Evolutionary conservation across 2,113 vertebrate species (phyloP), one percentile per base, ranked within the genome.

Genomic region (Corythoichthys intestinalis): DNA sequence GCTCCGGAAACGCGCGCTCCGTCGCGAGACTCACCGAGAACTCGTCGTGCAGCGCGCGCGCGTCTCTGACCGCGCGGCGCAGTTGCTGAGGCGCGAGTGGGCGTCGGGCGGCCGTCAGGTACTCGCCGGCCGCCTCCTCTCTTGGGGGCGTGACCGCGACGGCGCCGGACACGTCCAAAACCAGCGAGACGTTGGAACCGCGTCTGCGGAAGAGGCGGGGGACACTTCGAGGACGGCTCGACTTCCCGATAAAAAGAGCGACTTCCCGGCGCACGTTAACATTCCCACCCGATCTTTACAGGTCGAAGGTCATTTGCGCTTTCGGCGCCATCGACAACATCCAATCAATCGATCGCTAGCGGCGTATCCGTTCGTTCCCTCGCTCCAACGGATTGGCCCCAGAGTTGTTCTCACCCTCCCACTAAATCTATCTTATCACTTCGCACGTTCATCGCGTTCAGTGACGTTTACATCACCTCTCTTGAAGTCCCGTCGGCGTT

Each of bases 161-260:
- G 12, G 86, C 60, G 13, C 83, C 84, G 0, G 93, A 95, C 96
- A 98, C 97, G 84, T 99, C 97, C 91, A 98, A 59, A 12, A 96
- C 96, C 77, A 98, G 90, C 1, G 96, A 98, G 3, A 98, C 96
- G 1, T 99, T 99, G 38, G 96, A 98, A 44, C 97, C 96, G 61
- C 97, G 93, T 74, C 97, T 98, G 56, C 58, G 53, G 62, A 37
- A 8, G 46, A 54, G 4, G 28, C 54, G 9, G 41, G 8, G 39
- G 4, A 34, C 4, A 2, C 28, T 7, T 50, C 41, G n/a, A 15
- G 15, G 7, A 61, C 39, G 17, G 28, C 12, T 9, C 28, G 44
- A 48, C n/a, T 15, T 53, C n/a, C 34, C 14, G 50, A 7, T 2
- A 12, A 47, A 14, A 50, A 4, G 15, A 17, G 49, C 15, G 49